Conservation (phyloP, 2,888 invertebrate species). For the Plagodis pulveraria region DNA sequence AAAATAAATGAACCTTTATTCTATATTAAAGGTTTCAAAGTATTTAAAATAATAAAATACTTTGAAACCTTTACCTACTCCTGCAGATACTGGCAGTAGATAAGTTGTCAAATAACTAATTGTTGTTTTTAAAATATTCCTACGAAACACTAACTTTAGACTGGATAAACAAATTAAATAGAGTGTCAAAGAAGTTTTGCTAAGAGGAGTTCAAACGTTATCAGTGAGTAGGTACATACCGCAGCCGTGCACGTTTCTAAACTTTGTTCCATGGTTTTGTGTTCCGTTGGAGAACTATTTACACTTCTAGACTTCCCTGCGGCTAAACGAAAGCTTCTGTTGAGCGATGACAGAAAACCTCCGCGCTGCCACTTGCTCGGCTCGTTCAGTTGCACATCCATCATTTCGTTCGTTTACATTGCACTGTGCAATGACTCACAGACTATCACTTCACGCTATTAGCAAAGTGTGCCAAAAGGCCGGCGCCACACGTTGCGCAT, state of each 20-base stretch:
- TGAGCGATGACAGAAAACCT: constrained; percentile 76
- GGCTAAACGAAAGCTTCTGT: constrained; percentile 76
- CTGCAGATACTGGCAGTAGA: no score
- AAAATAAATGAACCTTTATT: no score
- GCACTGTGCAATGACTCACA: constrained; percentile 71
- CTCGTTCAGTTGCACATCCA: constrained; percentile 74
- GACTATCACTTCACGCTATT: constrained; percentile 61
- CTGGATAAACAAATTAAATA: no score
- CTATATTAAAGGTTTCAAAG: no score
- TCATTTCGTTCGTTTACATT: constrained; percentile 75
- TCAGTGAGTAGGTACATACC: constrained; percentile 54
- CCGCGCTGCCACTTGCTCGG: constrained; percentile 76
- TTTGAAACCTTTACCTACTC: no score
- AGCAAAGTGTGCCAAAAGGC: constrained; percentile 64
- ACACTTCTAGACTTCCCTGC: constrained; percentile 64
- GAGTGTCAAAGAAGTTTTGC: no score
- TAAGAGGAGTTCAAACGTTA: constrained; percentile 15
- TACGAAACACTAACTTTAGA: no score
- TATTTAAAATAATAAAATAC: no score
- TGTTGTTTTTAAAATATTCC: no score
- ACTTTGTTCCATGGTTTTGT: constrained; percentile 59
- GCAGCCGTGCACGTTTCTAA: constrained; percentile 51
- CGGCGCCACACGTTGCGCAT: constrained; percentile 54
- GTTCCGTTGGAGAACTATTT: constrained; percentile 58
- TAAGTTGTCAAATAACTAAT: no score